Conservation (phyloP, 1,140 invertebrate species). For the Drosophila bifasciata region DNA sequence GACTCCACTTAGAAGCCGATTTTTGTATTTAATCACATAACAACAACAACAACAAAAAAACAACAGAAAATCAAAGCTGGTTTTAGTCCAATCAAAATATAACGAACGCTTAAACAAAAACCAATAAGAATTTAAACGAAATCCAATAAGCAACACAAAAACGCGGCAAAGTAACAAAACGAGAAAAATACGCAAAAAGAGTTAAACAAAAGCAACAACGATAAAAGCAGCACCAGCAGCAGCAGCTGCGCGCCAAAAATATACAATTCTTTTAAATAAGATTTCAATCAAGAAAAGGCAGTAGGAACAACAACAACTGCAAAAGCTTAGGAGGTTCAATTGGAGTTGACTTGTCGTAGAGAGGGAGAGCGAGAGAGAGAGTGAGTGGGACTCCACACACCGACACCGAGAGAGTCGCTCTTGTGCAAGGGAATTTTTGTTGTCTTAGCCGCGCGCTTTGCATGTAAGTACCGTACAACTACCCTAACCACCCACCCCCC, state of each 20-base stretch:
- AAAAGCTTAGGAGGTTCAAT: slow-evolving; percentile 34
- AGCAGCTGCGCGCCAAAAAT: slow-evolving; percentile 32
- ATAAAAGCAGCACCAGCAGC: slow-evolving; percentile 21
- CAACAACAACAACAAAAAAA: slow-evolving; percentile 42
- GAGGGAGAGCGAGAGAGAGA: slow-evolving; percentile 22
- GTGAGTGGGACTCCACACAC: slow-evolving; percentile 4
- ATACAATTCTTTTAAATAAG: slow-evolving; percentile 46
- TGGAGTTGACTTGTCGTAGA: slow-evolving; percentile 36
- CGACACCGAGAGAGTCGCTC: no score
- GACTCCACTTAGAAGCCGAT: slow-evolving; percentile 68
- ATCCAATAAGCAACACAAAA: slow-evolving; percentile 18
- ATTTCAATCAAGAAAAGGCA: slow-evolving; percentile 49
- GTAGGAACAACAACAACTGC: slow-evolving; percentile 15
- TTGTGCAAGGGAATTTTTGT: slow-evolving; percentile 46
- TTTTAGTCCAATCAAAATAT: slow-evolving; percentile 62
- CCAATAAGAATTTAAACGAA: slow-evolving; percentile 12
- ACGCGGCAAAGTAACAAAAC: slow-evolving; percentile 24
- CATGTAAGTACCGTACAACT: slow-evolving; percentile 52
- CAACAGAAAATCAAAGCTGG: slow-evolving; percentile 74
- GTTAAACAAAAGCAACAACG: slow-evolving; percentile 7
- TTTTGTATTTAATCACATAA: slow-evolving; percentile 63
- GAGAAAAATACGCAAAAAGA: slow-evolving; percentile 6
- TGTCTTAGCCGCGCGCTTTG: slow-evolving; percentile 59
- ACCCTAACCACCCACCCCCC: not conserved
- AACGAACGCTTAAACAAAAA: slow-evolving; percentile 20